These are phyloP conservation scores for Myripristis murdjan DNA, from an alignment of 2,797 vertebrate genomes.

Conservation along the genomic window DNA sequence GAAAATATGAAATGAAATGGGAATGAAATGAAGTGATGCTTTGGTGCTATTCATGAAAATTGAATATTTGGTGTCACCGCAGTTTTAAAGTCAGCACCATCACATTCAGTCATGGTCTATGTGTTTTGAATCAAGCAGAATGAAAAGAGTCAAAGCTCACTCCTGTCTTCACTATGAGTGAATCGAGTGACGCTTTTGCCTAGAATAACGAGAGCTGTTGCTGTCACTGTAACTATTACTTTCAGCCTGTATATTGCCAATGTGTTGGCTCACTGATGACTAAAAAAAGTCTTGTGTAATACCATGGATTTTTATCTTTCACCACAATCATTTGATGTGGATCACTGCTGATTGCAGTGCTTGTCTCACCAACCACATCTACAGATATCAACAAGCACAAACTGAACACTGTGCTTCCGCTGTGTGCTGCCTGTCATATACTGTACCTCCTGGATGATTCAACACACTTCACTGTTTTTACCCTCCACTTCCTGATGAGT, in stretches of 20 bases:
- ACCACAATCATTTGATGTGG: constrained; percentile 34
- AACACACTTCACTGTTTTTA: constrained; percentile 52
- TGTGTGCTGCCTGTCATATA: constrained; percentile 39
- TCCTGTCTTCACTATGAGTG: not conserved
- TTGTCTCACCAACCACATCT: constrained; percentile 42
- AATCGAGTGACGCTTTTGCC: not conserved
- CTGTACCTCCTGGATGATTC: constrained; percentile 58
- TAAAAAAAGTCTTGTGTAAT: not conserved
- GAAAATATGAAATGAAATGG: constrained; percentile 5
- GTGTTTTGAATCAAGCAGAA: not conserved
- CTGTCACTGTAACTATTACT: not conserved
- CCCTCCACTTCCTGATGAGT: constrained; percentile 60
- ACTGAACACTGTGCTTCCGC: constrained; percentile 37
- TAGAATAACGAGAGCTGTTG: not conserved
- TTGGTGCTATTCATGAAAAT: not conserved
- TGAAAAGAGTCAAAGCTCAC: not conserved
- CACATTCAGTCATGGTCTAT: constrained; percentile 15
- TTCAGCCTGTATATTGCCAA: not conserved
- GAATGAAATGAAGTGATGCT: not conserved
- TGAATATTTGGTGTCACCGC: constrained; percentile 1
- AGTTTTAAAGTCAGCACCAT: constrained; percentile 25
- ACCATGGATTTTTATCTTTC: constrained; percentile 44
- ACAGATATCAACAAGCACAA: constrained; percentile 37
- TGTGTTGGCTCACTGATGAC: constrained; percentile 3
- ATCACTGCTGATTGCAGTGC: constrained; percentile 47